phyloP scores from a whole-genome alignment of 2,888 invertebrate species.

The Oegoconia quadripuncta region DNA sequence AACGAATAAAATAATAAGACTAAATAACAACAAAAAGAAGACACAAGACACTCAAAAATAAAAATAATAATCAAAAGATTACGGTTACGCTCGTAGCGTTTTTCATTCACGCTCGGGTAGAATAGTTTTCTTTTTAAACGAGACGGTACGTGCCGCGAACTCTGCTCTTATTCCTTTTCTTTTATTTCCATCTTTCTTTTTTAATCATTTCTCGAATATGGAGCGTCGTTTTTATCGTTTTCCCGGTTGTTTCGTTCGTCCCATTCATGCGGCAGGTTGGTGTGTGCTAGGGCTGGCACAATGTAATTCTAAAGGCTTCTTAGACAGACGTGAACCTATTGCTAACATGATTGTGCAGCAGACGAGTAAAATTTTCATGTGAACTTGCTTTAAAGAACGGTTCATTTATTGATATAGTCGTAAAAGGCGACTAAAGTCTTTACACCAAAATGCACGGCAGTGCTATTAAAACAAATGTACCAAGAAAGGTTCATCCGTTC shows the following conservation, averaged over 20 bases:
- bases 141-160: constrained; percentile 68
- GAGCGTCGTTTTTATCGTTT: constrained; percentile 74
- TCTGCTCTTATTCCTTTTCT: constrained; percentile 52
- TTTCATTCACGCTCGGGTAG: constrained; percentile 74
- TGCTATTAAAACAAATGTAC: no score
- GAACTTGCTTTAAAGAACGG: no score
- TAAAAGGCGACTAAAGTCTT: no score
- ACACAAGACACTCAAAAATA: constrained; percentile 54
- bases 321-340: no score
- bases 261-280: constrained; percentile 53
- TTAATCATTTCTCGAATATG: constrained; percentile 79
- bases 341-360: no score
- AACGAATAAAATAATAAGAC: constrained; percentile 67
- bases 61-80: constrained; percentile 74
- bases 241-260: constrained; percentile 54
- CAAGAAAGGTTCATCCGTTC: no score
- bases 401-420: no score
- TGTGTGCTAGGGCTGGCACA: no score
- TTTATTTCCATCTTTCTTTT: constrained; percentile 63
- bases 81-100: constrained; percentile 68
- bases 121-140: constrained; percentile 76
- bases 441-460: no score
- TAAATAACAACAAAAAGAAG: constrained; percentile 66
- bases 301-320: no score
- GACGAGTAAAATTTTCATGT: no score